Evolutionary conservation across 1,140 invertebrate species (phyloP), one percentile per base, ranked within the genome.

Genomic region (Helicoverpa armigera): DNA sequence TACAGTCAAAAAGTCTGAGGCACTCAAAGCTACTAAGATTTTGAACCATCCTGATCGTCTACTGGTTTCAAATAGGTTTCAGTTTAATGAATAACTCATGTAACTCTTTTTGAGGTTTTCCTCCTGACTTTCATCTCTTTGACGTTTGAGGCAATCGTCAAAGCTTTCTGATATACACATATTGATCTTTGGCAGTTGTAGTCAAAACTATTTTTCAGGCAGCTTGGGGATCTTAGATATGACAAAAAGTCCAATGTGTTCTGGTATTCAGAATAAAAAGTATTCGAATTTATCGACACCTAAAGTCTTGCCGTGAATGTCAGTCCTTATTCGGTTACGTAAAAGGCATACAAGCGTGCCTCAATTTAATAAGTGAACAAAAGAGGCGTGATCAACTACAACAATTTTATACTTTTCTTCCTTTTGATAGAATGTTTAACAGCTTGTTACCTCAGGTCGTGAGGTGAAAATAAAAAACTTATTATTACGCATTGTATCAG

Each of bases 351-450:
- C 13, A 76, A 76, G 60, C 60, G 58, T 75, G 58, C 58, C 43
- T 60, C 13, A 35, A 58, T 31, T 61, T 72, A 72, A 79, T 79
- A 29, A 61, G 23, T 11, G 48, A 72, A 72, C 67, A 79, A 77
- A 43, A 54, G 18, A 54, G n/a, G 23, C 73, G 73, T 76, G 75
- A 77, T 67, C 61, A 67, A 2, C 23, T 2, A 53, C 48, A 61
- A n/a, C 23, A 18, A 61, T 61, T 61, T 23, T 3, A 61, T 77
- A 77, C 75, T 51, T 77, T 72, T 79, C 67, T 72, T 35, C 54
- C 35, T n/a, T 31, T 72, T 79, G 54, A 60, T 84, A 84, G 82
- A 79, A 79, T 63, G 81, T 53, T 86, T 81, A 87, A 88, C 87
- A 83, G 79, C 82, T 88, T 85, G 83, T 86, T 88, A 84, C 74